Percentiles rank a stretch among this genome's conserved stretches.
These are phyloP conservation scores for Dorcus parallelipipedus DNA, from an alignment of 2,888 invertebrate genomes.

Conservation along the genomic window DNA sequence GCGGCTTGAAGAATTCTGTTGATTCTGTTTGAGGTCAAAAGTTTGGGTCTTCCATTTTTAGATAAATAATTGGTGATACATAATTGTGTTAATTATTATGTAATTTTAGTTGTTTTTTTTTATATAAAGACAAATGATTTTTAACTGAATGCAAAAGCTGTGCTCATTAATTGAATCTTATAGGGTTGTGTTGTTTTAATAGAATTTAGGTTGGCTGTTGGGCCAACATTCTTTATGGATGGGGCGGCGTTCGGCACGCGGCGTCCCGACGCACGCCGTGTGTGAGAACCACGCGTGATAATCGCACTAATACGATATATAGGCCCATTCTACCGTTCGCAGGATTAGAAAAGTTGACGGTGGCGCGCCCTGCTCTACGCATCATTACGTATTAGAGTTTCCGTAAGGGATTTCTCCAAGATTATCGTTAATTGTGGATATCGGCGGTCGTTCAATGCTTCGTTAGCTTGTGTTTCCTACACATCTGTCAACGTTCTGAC, in stretches of 20 bases:
- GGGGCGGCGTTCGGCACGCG: conserved; percentile 36
- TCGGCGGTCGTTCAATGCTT: conserved; percentile 33
- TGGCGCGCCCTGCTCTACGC: conserved; percentile 22
- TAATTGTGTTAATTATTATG: no score
- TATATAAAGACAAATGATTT: no score
- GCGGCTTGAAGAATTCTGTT: no score
- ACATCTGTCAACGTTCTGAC: conserved; percentile 28
- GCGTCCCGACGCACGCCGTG: conserved; percentile 29
- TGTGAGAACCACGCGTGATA: conserved; percentile 43
- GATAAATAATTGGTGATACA: no score
- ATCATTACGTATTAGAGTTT: conserved; percentile 42
- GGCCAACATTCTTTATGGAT: conserved; percentile 36
- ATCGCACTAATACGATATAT: conserved; percentile 44
- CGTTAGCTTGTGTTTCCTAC: conserved; percentile 32
- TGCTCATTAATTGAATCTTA: neutral
- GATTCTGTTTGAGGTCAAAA: no score
- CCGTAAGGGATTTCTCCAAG: conserved; percentile 34
- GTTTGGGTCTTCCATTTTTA: no score
- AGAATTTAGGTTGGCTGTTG: conserved; percentile 35
- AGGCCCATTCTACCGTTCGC: conserved; percentile 16
- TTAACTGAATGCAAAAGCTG: no score
- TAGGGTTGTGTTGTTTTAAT: conserved; percentile 20
- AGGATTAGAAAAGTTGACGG: conserved; percentile 1
- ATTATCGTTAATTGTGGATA: conserved; percentile 37
- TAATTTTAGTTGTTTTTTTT: no score